These are phyloP conservation scores for Paradisaea rubra DNA, from an alignment of 2,113 vertebrate genomes.

Conservation along the genomic window DNA sequence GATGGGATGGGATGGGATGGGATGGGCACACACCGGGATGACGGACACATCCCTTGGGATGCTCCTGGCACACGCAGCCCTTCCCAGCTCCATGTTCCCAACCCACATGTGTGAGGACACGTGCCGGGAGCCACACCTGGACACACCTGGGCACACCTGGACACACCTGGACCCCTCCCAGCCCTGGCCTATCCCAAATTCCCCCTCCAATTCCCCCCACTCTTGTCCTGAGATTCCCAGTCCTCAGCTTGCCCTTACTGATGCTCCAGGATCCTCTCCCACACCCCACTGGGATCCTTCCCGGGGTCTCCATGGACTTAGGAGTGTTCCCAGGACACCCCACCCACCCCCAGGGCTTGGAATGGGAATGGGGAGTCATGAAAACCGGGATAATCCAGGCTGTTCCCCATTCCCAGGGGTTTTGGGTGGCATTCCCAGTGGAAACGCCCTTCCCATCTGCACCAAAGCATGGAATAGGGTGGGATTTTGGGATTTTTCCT, in stretches of 20 bases:
- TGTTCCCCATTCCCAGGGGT: background rate
- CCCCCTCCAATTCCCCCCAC: background rate
- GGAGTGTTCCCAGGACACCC: background rate
- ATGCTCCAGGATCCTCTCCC: background rate
- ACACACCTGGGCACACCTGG: background rate
- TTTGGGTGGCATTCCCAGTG: background rate
- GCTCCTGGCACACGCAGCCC: background rate
- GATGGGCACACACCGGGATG: background rate
- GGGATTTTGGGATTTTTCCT: background rate
- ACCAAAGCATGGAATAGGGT: rapidly evolving
- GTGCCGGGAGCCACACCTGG: background rate
- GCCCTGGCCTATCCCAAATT: background rate
- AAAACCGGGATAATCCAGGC: background rate
- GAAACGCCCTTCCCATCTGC: background rate
- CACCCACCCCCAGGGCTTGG: no score
- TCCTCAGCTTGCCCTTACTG: background rate
- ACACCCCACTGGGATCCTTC: background rate
- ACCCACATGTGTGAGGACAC: background rate
- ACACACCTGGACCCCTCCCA: background rate
- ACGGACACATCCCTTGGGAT: background rate
- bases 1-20: background rate
- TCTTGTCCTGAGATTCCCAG: rapidly evolving
- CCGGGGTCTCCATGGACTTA: rapidly evolving
- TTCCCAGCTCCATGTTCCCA: background rate
- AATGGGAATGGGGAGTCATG: rapidly evolving